Conservation (phyloP, 2,113 vertebrate species). For the Caracal caracal region DNA sequence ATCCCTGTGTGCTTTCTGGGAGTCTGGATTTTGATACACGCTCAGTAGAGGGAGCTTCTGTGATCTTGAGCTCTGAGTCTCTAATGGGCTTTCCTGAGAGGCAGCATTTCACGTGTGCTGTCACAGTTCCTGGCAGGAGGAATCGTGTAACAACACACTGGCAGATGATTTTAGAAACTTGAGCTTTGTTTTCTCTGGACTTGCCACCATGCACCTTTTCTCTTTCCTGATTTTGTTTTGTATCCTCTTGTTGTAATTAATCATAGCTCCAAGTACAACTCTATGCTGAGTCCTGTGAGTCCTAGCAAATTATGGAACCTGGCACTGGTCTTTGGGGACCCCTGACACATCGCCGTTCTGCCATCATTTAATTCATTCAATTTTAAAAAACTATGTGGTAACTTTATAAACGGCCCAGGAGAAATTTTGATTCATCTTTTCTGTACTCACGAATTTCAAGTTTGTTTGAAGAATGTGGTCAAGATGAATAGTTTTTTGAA, state of each 20-base stretch:
- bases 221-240: neutral
- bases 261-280: neutral
- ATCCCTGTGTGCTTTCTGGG: neutral
- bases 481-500: constrained; percentile 5
- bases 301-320: neutral
- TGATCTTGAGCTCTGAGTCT: neutral
- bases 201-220: neutral
- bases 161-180: neutral
- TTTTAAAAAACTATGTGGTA: neutral
- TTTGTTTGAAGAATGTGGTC: constrained; percentile 12
- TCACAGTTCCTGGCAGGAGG: neutral
- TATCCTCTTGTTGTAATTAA: neutral
- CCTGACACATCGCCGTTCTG: neutral
- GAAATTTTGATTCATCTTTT: neutral
- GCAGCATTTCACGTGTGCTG: neutral
- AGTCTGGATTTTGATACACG: neutral
- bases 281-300: neutral
- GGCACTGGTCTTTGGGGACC: neutral
- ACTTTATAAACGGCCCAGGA: neutral
- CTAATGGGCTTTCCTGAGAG: neutral
- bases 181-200: neutral
- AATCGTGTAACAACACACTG: neutral
- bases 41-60: neutral
- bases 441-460: neutral
- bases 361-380: neutral